Conservation (phyloP, 1,140 invertebrate genomes). For the Drosophila sulfurigaster region DNA sequence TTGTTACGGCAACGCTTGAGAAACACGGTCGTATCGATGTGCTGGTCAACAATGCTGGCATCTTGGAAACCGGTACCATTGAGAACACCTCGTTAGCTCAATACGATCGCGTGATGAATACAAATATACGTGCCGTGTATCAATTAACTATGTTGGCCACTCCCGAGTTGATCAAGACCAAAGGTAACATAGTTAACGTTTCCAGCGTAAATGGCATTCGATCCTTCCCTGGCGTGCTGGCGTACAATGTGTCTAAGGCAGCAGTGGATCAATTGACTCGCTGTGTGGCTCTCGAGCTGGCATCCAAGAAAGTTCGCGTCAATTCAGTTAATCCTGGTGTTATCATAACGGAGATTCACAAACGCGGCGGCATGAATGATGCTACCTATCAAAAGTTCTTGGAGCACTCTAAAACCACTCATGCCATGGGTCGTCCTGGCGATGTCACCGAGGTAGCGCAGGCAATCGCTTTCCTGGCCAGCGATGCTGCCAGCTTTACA, state of each 20-base stretch:
- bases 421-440: slow-evolving; percentile 93
- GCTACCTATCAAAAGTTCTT: slow-evolving; percentile 91
- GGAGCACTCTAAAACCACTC: slow-evolving; percentile 90
- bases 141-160: slow-evolving; percentile 93
- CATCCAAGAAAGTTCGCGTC: slow-evolving; percentile 92
- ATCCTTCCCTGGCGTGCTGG: slow-evolving; percentile 90
- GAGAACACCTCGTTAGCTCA: slow-evolving; percentile 93
- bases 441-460: slow-evolving; percentile 91
- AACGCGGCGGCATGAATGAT: slow-evolving; percentile 90
- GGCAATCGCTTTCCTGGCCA: slow-evolving; percentile 93
- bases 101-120: slow-evolving; percentile 93
- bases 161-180: slow-evolving; percentile 92
- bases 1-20: slow-evolving; percentile 89
- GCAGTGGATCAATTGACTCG: slow-evolving; percentile 96
- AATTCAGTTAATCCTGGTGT: slow-evolving; percentile 95
- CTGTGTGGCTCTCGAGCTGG: slow-evolving; percentile 92
- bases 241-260: slow-evolving; percentile 95
- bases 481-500: slow-evolving; percentile 91
- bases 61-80: slow-evolving; percentile 92
- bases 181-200: slow-evolving; percentile 96
- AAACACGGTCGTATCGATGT: slow-evolving; percentile 91
- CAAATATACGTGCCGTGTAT: slow-evolving; percentile 94
- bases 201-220: slow-evolving; percentile 95
- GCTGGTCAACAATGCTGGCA: slow-evolving; percentile 95
- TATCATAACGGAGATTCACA: slow-evolving; percentile 91